Evolutionary conservation across 2,797 vertebrate genomes (phyloP).

Genomic region (Apogon talboti): DNA sequence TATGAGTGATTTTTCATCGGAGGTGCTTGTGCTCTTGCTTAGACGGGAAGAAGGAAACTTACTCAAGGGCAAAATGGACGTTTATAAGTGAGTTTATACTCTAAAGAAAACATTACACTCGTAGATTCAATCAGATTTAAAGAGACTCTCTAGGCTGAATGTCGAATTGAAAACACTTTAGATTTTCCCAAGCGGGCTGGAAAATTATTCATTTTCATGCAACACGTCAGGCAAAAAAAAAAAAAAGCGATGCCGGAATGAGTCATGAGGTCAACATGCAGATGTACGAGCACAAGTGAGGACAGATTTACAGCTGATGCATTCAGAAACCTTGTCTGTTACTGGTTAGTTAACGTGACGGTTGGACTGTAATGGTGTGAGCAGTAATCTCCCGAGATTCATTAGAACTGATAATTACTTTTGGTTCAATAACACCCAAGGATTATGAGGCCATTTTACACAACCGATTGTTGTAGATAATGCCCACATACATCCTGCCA

Average conservation of each 20-base stretch:
- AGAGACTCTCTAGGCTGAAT: too few species aligned
- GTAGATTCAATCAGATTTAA: too few species aligned
- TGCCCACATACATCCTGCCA: conserved; percentile 28
- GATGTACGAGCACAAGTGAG: background rate
- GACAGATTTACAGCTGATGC: conserved; percentile 32
- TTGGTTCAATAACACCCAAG: conserved; percentile 41
- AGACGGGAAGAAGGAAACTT: conserved; percentile 17
- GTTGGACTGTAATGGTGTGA: conserved; percentile 45
- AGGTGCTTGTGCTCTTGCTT: conserved; percentile 41
- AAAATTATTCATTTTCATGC: too few species aligned
- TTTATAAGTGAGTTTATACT: background rate
- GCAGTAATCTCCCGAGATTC: conserved; percentile 47
- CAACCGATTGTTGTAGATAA: conserved; percentile 34
- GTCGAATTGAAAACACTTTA: too few species aligned
- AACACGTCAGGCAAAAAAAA: background rate
- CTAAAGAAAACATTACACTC: background rate
- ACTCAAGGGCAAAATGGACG: conserved; percentile 30
- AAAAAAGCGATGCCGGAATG: conserved; percentile 16
- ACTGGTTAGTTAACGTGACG: conserved; percentile 26
- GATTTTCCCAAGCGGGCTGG: too few species aligned
- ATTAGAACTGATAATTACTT: conserved; percentile 59
- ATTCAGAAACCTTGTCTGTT: conserved; percentile 20
- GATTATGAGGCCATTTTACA: conserved; percentile 56
- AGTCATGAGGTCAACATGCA: background rate
- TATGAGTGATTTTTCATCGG: conserved; percentile 43